Percentiles rank a stretch among this genome's conserved stretches.
These are phyloP conservation scores for Anagyrus pseudococci DNA, from an alignment of 2,888 invertebrate genomes.

Conservation along the genomic window DNA sequence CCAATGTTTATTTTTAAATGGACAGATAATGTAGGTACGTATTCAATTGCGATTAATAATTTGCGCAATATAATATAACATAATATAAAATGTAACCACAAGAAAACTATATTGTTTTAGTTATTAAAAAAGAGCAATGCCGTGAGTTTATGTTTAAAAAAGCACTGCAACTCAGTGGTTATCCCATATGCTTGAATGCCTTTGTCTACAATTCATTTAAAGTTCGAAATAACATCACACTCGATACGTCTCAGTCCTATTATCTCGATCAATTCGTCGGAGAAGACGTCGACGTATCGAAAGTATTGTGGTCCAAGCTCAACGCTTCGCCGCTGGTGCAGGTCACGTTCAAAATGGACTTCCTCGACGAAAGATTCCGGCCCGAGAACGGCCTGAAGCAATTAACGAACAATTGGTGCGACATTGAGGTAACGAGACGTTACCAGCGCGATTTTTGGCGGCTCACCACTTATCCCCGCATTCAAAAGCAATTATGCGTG, in stretches of 20 bases:
- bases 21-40: too few species aligned
- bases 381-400: neutral
- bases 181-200: too few species aligned
- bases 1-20: too few species aligned
- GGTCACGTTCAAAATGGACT: neutral
- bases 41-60: too few species aligned
- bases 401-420: constrained; percentile 2
- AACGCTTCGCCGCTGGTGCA: neutral
- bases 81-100: too few species aligned
- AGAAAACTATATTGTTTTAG: too few species aligned
- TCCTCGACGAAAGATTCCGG: neutral
- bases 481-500: constrained; percentile 29
- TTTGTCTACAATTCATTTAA: too few species aligned
- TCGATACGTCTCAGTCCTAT: too few species aligned
- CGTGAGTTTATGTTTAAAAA: neutral
- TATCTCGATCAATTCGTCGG: neutral
- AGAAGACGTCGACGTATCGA: neutral
- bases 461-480: constrained; percentile 36
- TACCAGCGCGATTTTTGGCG: constrained; percentile 30
- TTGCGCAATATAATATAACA: too few species aligned
- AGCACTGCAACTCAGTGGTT: neutral
- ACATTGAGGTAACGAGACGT: constrained; percentile 34
- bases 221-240: too few species aligned
- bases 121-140: too few species aligned
- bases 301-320: neutral